A percentile compares a stretch with the other conserved stretches of the same genome.
Evolutionary conservation across 1,140 invertebrate species (phyloP).

Genomic region (Hylyphantes graminicola): DNA sequence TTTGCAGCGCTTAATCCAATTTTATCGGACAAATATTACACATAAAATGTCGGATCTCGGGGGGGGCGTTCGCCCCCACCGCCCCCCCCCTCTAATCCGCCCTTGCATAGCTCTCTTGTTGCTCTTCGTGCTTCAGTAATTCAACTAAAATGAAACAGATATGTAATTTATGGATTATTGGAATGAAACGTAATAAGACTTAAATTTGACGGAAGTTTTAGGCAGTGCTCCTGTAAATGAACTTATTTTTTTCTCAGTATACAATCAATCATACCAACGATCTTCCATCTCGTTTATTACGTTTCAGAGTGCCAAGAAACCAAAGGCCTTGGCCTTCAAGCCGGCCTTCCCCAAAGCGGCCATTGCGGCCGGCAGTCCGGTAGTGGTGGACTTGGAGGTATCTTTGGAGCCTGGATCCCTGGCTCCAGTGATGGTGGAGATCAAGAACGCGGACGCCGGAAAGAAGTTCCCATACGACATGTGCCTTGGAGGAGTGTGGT

Average conservation of each 20-base stretch:
- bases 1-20: too few relatives aligned
- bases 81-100: too few relatives aligned
- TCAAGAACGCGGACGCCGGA: conserved; percentile 45
- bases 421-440: conserved; percentile 45
- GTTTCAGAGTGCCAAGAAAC: conserved; percentile 50
- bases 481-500: conserved; percentile 60
- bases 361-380: conserved; percentile 30
- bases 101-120: too few relatives aligned
- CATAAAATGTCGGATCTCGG: too few relatives aligned
- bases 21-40: too few relatives aligned
- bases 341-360: conserved; percentile 30
- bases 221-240: too few relatives aligned
- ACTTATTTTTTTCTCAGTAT: background rate
- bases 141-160: too few relatives aligned
- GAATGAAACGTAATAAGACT: too few relatives aligned
- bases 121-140: too few relatives aligned
- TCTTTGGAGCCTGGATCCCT: conserved; percentile 53
- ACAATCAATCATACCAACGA: background rate
- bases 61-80: too few relatives aligned
- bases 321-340: conserved; percentile 55
- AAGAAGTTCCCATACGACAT: conserved; percentile 59
- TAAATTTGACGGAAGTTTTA: background rate
- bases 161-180: too few relatives aligned
- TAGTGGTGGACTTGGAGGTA: conserved; percentile 59
- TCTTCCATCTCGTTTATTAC: background rate